phyloP scores from a whole-genome alignment of 2,797 vertebrate genomes.

The Hippocampus kuda region DNA sequence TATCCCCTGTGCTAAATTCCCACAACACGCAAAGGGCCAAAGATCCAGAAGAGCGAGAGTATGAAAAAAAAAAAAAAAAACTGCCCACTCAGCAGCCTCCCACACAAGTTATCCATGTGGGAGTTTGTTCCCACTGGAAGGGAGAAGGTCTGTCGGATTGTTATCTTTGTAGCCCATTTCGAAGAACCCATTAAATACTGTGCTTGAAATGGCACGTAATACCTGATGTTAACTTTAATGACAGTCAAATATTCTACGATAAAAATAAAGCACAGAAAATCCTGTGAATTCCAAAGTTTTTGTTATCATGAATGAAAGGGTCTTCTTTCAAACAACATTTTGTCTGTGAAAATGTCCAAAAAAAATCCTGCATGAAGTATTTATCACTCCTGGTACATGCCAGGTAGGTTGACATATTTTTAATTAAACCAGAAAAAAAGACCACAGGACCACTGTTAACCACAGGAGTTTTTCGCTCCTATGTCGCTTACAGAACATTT shows the following conservation, averaged over 20 bases:
- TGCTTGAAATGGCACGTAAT: not conserved
- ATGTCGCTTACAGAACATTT: too few species aligned
- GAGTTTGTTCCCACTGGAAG: slow-evolving; percentile 16
- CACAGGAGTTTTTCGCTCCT: too few species aligned
- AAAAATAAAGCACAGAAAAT: not conserved
- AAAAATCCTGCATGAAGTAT: too few species aligned
- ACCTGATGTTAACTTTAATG: not conserved
- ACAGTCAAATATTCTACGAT: not conserved
- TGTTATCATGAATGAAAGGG: not conserved
- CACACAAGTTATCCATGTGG: slow-evolving; percentile 16
- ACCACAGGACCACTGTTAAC: too few species aligned
- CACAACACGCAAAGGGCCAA: slow-evolving; percentile 25
- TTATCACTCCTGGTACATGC: too few species aligned
- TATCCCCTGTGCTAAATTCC: slow-evolving; percentile 35
- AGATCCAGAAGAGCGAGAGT: slow-evolving; percentile 21
- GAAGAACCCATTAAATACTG: not conserved
- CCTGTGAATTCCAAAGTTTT: not conserved
- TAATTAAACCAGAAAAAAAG: too few species aligned
- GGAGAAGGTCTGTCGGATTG: not conserved
- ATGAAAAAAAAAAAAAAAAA: slow-evolving; percentile 6
- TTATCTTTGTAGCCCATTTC: not conserved
- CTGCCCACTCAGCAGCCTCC: slow-evolving; percentile 25
- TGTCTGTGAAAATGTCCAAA: too few species aligned
- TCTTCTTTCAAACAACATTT: not conserved
- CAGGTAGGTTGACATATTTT: too few species aligned